A percentile compares a stretch with the other conserved stretches of the same genome.
phyloP scores from a whole-genome alignment of 2,888 invertebrate genomes.

The Tipula unca region DNA sequence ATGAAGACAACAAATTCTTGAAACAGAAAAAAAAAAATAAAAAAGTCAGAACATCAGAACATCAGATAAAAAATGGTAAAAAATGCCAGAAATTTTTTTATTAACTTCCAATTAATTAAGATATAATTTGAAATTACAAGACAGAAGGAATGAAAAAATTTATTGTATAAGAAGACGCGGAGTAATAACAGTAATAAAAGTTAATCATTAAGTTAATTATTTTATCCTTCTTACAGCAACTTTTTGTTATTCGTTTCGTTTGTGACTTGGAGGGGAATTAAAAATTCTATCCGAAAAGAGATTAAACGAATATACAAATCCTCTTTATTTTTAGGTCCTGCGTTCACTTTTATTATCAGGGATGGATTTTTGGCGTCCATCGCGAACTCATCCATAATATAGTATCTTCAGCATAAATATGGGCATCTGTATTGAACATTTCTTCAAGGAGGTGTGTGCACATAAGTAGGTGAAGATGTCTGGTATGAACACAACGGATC shows the following conservation, averaged over 20 bases:
- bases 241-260: not conserved
- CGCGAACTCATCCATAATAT: no score
- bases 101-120: constrained; percentile 8
- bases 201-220: constrained; percentile 8
- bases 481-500: no score
- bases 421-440: no score
- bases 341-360: not conserved
- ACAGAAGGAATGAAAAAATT: not conserved
- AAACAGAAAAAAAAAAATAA: not conserved
- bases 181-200: not conserved
- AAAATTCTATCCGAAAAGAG: not conserved
- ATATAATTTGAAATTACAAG: not conserved
- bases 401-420: no score
- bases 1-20: not conserved
- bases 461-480: no score
- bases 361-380: not conserved
- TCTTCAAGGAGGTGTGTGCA: no score
- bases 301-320: not conserved
- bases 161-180: not conserved
- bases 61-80: not conserved
- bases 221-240: not conserved
- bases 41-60: not conserved
- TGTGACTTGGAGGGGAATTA: not conserved
- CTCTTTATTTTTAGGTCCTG: not conserved
- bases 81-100: not conserved